Percentiles rank a stretch among this genome's conserved stretches.
Evolutionary conservation across 2,888 invertebrate genomes (phyloP).

Genomic region (Sphecodes monilicornis): DNA sequence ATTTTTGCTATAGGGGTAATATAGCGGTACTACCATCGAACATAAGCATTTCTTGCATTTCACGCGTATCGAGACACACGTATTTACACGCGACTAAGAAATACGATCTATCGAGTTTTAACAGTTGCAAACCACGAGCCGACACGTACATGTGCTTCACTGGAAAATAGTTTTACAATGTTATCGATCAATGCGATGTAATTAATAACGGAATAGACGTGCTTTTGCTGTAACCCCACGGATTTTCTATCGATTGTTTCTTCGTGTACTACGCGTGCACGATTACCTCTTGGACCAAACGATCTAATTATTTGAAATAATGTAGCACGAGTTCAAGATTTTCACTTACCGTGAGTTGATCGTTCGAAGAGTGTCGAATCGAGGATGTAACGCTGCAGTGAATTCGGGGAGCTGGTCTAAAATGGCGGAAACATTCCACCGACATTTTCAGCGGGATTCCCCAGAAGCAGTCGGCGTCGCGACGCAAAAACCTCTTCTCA

Average conservation of each 20-base stretch:
- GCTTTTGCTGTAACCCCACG: constrained; percentile 27
- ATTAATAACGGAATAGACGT: constrained; percentile 11
- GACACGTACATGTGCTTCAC: constrained; percentile 6
- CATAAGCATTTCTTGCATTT: constrained; percentile 13
- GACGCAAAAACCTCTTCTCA: constrained; percentile 76
- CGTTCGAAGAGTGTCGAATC: neutral
- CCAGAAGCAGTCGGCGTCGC: constrained; percentile 67
- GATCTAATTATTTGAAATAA: neutral
- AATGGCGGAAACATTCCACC: constrained; percentile 22
- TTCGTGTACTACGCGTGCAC: neutral
- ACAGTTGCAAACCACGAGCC: constrained; percentile 21
- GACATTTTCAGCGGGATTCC: constrained; percentile 65
- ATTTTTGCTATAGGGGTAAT: neutral
- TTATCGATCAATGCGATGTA: constrained; percentile 6
- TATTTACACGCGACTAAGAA: neutral
- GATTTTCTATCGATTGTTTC: neutral
- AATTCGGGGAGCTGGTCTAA: constrained; percentile 10
- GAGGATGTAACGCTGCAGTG: constrained; percentile 5
- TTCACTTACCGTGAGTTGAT: neutral
- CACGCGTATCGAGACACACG: neutral
- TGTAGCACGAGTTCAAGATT: neutral
- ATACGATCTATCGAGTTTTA: neutral
- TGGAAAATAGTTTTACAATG: constrained; percentile 27
- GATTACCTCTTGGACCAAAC: neutral
- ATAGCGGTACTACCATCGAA: neutral